Base-by-base conservation (phyloP, 2,113 vertebrate genomes). In the Chroicocephalus ridibundus region DNA sequence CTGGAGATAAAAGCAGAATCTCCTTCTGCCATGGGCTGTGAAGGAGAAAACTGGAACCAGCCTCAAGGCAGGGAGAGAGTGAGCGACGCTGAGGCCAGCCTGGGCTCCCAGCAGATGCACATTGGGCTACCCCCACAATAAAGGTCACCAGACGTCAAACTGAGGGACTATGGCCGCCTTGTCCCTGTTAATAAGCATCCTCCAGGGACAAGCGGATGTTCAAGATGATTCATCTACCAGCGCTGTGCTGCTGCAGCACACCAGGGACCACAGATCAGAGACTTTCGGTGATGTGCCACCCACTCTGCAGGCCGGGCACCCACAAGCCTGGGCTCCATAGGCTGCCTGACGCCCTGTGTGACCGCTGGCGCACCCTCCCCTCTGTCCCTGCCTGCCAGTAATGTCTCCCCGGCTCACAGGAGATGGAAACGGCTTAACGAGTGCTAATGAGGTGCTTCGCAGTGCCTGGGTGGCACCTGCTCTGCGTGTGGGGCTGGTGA, bases 361-460 rank as follows among this genome's bases (percentile, higher is more conserved):
- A 8, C 58, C 1, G 1, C 52, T 11, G 44, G 18, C 15, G 0
- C 31, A 9, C 9, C 40, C 25, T 19, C 3, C 17, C 16, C 51
- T 44, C 17, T 57, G 29, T 36, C 65, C 18, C 26, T 70, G 47
- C 27, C 61, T 2, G 0, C n/a, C 10, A 15, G 27, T 26, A 34
- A 2, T 44, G 4, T 13, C 42, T 36, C 6, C 44, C 14, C 18
- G n/a, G 38, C 15, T 31, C 26, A 7, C 22, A 44, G 60, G 40
- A 64, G 38, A 3, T 10, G 26, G 57, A 6, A 6, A 4, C 20
- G 6, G 52, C 38, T 62, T 29, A 44, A 38, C 16, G 51, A 54
- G 17, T 1, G 6, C 44, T 72, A 22, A 34, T 6, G 77, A 86
- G 29, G 27, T 7, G 16, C 26, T 54, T 8, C 2, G 0, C 49